Percentiles rank a stretch among this genome's conserved stretches.
Evolutionary conservation across 1,140 invertebrate species (phyloP).

Genomic region (Trigoniulus corallinus): DNA sequence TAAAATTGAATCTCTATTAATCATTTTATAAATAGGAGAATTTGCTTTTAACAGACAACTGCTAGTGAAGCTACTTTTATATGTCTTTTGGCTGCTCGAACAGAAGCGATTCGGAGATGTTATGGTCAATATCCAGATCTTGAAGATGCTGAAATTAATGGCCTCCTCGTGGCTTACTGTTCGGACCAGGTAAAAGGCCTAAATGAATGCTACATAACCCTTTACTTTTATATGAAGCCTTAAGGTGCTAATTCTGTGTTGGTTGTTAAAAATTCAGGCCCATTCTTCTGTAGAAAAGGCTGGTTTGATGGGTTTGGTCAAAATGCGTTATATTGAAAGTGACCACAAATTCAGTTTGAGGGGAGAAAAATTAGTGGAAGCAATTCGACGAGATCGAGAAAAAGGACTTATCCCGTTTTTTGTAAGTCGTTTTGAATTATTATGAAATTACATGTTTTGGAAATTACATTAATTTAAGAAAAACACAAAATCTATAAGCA

Average conservation of each 20-base stretch:
- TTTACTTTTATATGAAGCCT: neutral
- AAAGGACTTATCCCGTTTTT: constrained; percentile 87
- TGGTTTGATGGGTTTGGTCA: constrained; percentile 72
- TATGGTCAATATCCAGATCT: constrained; percentile 50
- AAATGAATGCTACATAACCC: constrained; percentile 1
- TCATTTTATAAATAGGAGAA: neutral
- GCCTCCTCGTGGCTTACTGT: constrained; percentile 81
- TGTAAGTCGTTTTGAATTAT: constrained; percentile 51
- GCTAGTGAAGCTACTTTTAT: constrained; percentile 85
- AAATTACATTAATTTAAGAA: neutral
- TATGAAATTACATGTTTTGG: neutral
- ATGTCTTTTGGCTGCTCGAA: constrained; percentile 72
- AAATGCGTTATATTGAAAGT: constrained; percentile 63
- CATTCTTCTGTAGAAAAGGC: constrained; percentile 96
- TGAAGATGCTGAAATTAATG: constrained; percentile 75
- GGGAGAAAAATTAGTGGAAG: constrained; percentile 57
- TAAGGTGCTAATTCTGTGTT: constrained; percentile 14
- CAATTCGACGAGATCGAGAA: constrained; percentile 61
- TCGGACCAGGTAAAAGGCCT: constrained; percentile 44
- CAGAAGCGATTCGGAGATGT: constrained; percentile 54
- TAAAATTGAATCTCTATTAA: neutral
- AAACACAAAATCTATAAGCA: too few species aligned
- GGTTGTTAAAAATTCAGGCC: constrained; percentile 35
- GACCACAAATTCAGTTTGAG: constrained; percentile 58
- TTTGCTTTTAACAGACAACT: constrained; percentile 39